Evolutionary conservation across 2,888 invertebrate genomes (phyloP).

Genomic region (Atherix ibis): DNA sequence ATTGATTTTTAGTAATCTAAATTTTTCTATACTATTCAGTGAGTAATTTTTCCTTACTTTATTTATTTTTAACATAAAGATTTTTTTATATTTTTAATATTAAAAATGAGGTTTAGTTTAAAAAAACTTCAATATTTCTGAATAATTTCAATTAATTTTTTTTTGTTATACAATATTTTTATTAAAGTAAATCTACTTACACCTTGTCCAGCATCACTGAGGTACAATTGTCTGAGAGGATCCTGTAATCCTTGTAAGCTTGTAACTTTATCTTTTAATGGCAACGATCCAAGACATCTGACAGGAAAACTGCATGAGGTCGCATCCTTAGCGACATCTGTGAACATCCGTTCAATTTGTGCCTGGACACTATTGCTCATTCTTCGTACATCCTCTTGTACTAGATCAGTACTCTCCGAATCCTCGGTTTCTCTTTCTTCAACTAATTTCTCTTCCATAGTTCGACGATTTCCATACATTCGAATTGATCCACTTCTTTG

Average conservation of each 20-base stretch:
- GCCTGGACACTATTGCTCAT: slow-evolving; percentile 66
- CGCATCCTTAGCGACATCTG: slow-evolving; percentile 50
- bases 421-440: slow-evolving; percentile 18
- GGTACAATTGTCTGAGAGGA: slow-evolving; percentile 60
- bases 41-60: no score
- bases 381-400: slow-evolving; percentile 26
- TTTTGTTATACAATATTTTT: no score
- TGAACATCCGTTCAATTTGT: slow-evolving; percentile 73
- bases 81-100: no score
- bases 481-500: slow-evolving; percentile 32
- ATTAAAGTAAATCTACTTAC: slow-evolving; percentile 20
- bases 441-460: no score
- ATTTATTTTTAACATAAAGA: no score
- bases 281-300: slow-evolving; percentile 67
- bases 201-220: slow-evolving; percentile 24
- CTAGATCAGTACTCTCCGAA: slow-evolving; percentile 17
- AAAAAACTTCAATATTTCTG: no score
- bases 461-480: slow-evolving; percentile 25
- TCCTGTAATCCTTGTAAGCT: slow-evolving; percentile 68
- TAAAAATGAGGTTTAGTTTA: no score
- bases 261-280: slow-evolving; percentile 62
- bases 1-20: no score
- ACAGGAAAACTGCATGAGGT: slow-evolving; percentile 50
- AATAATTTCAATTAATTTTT: no score
- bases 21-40: no score